Base-by-base conservation (phyloP, 1,140 invertebrate genomes). In the Riptortus pedestris region DNA sequence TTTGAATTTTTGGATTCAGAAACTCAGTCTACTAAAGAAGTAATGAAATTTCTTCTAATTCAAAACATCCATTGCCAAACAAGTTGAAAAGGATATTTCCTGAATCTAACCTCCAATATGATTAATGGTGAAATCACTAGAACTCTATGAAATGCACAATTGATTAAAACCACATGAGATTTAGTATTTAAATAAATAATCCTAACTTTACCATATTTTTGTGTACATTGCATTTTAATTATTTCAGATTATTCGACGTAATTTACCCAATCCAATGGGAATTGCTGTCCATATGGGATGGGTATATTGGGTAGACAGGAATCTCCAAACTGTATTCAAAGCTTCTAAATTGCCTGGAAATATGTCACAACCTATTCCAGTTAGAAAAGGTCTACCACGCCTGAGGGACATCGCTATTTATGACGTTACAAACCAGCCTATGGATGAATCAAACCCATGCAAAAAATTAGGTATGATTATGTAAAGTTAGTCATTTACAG, bases 231-330 rank as follows among this genome's bases (percentile, higher is more conserved):
- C 31, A 38, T 38, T 38, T 38, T n/a, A n/a, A 7, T 52, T 28
- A 7, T 74, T 70, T 22, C 73, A 80, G 68, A 81, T 94, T 0
- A 88, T 98, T 22, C 80, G 92, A 22, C 79, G 87, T 0, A 92
- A 96, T 72, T 77, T 97, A 16, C 95, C 96, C 0, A 96, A 94
- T 72, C 94, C 95, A 0, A 93, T 95, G 84, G 94, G 93, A 55
- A 84, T 97, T 20, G 88, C 93, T 0, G 81, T 98, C 2, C 84
- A 90, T 67, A 83, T 85, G 47, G 79, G 80, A 24, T 86, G 88
- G 64, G 86, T 99, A 0, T 98, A 91, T 72, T 99, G 95, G 95
- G 92, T 96, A 0, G 96, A 99, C 73, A 80, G 91, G 55, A 96
- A 98, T 74, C 77, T 98, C 0, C 83, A 85, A 65, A 87, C 89